Percentiles rank a stretch among this genome's conserved stretches.
Conservation (phyloP, 1,140 invertebrate genomes). For the Cyclargus thomasi region DNA sequence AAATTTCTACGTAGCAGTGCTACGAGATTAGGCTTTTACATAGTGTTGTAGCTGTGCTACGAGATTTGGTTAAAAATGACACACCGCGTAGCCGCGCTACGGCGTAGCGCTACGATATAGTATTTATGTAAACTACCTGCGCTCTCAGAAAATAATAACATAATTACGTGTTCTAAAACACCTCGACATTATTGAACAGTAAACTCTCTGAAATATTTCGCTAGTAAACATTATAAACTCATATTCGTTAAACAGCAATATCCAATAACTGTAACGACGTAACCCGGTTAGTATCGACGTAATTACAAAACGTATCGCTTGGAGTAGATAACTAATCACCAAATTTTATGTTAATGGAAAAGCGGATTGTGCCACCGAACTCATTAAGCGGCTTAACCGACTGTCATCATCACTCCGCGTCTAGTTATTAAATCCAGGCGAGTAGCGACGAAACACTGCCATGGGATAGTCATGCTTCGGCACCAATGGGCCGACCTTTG, state of each 20-base stretch:
- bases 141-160: not conserved
- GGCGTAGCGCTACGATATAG: not conserved
- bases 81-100: not conserved
- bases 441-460: not conserved
- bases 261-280: not conserved
- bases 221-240: not conserved
- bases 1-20: not conserved
- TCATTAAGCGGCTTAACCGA: not conserved
- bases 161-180: not conserved
- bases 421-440: not conserved
- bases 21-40: too few relatives aligned
- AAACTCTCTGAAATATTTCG: not conserved
- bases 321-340: conserved; percentile 4
- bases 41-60: not conserved
- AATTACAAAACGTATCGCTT: conserved; percentile 9
- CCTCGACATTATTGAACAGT: not conserved
- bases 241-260: not conserved
- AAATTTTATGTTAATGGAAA: conserved; percentile 1
- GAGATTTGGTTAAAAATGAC: not conserved
- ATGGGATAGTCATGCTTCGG: too few relatives aligned
- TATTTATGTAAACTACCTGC: not conserved
- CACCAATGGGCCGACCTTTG: too few relatives aligned
- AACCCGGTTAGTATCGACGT: not conserved
- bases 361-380: not conserved
- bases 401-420: not conserved